Evolutionary conservation across 2,797 vertebrate genomes (phyloP).

Genomic region (Rallus crepitans): DNA sequence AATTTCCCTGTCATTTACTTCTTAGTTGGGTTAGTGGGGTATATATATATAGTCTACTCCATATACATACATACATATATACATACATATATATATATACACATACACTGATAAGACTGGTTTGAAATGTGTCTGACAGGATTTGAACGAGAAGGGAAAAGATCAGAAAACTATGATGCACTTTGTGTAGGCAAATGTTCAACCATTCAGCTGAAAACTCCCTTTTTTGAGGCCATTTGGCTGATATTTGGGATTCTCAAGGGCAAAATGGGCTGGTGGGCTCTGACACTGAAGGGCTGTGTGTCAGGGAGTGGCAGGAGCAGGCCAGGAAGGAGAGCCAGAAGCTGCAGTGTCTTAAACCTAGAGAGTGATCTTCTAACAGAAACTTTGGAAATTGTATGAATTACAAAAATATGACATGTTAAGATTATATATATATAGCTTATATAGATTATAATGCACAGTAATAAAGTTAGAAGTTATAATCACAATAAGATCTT

Average conservation of each 20-base stretch:
- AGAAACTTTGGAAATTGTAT: background rate
- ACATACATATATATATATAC: too few species aligned
- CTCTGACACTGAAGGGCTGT: background rate
- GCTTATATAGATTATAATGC: too few species aligned
- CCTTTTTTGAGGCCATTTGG: background rate
- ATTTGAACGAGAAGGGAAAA: background rate
- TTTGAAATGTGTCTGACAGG: background rate
- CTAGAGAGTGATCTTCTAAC: background rate
- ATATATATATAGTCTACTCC: too few species aligned
- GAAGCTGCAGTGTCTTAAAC: background rate
- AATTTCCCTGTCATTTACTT: background rate
- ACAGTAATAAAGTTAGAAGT: background rate
- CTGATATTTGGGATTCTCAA: background rate
- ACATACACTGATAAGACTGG: background rate
- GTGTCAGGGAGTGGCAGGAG: background rate
- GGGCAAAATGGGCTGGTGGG: fast-evolving
- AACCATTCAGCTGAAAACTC: background rate
- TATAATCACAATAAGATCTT: background rate
- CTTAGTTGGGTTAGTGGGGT: background rate
- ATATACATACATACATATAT: too few species aligned
- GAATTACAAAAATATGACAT: background rate
- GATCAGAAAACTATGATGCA: background rate
- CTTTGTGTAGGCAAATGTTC: background rate
- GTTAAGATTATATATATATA: too few species aligned
- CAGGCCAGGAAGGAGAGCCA: fast-evolving